Conservation (phyloP, 2,113 vertebrate genomes). For the Pangasianodon hypophthalmus region DNA sequence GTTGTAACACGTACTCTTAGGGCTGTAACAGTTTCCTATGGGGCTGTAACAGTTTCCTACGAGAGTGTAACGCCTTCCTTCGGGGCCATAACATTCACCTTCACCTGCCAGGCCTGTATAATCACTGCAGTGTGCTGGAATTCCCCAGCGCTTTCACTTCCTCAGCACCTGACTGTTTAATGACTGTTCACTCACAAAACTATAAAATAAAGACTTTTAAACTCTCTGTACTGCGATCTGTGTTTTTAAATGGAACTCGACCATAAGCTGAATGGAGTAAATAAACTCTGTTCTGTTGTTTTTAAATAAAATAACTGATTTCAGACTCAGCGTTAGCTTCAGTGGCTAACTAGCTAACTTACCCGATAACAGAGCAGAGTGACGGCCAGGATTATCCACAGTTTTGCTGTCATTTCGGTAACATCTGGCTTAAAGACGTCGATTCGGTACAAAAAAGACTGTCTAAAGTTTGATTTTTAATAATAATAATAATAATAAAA, state of each 20-base stretch:
- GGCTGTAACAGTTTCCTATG: background rate
- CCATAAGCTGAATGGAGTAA: rapidly evolving
- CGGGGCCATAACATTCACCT: background rate
- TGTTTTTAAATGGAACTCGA: background rate
- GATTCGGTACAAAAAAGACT: background rate
- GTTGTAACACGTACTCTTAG: background rate
- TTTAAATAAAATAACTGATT: background rate
- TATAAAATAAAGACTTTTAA: background rate
- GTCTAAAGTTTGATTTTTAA: background rate
- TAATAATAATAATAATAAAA: background rate
- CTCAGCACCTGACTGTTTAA: background rate
- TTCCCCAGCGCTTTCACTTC: background rate
- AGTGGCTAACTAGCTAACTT: constrained; percentile 23
- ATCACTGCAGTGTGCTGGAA: background rate
- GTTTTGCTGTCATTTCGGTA: constrained; percentile 56
- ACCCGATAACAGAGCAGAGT: constrained; percentile 61
- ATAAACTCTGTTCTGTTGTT: background rate
- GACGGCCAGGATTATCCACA: constrained; percentile 47
- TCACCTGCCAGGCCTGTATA: background rate
- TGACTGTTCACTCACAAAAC: too few relatives aligned
- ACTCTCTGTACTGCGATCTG: background rate
- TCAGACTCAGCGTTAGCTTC: background rate
- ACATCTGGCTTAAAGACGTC: background rate
- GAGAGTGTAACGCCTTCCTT: background rate
- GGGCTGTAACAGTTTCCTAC: background rate